Conservation (phyloP, 2,888 invertebrate genomes). For the Agrotis exclamationis region DNA sequence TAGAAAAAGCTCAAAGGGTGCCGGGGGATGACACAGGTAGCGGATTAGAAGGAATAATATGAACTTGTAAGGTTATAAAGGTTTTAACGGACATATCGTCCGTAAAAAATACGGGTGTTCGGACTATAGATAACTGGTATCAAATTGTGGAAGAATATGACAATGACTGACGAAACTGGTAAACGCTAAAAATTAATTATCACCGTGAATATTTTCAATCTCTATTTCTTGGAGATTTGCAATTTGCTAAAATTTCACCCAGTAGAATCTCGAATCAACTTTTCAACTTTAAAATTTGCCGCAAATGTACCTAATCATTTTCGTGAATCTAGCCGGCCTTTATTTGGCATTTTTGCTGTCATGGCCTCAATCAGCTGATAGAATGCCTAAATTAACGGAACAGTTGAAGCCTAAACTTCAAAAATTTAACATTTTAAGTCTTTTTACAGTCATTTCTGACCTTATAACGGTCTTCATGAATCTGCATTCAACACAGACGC, state of each 20-base stretch:
- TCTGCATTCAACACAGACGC: background rate
- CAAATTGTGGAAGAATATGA: background rate
- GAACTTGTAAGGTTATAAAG: conserved; percentile 60
- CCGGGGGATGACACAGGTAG: conserved; percentile 89
- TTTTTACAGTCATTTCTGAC: too few species aligned
- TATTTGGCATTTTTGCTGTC: too few species aligned
- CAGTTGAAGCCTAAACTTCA: too few species aligned
- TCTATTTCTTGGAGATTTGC: too few species aligned
- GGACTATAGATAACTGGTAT: background rate
- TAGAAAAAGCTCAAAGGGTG: conserved; percentile 80
- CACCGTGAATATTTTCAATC: background rate
- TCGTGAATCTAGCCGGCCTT: too few species aligned
- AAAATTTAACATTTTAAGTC: too few species aligned
- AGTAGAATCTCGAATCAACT: too few species aligned
- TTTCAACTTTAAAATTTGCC: too few species aligned
- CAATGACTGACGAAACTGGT: background rate
- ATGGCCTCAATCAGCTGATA: too few species aligned
- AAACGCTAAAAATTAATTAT: background rate
- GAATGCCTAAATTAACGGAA: too few species aligned
- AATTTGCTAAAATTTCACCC: too few species aligned
- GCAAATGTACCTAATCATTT: too few species aligned
- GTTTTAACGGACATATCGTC: conserved; percentile 58
- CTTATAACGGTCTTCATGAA: background rate
- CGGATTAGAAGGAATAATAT: conserved; percentile 76
- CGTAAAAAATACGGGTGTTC: conserved; percentile 32